Percentiles rank a stretch among this genome's conserved stretches.
phyloP scores from a whole-genome alignment of 1,140 invertebrate species.

The Cyclina sinensis region DNA sequence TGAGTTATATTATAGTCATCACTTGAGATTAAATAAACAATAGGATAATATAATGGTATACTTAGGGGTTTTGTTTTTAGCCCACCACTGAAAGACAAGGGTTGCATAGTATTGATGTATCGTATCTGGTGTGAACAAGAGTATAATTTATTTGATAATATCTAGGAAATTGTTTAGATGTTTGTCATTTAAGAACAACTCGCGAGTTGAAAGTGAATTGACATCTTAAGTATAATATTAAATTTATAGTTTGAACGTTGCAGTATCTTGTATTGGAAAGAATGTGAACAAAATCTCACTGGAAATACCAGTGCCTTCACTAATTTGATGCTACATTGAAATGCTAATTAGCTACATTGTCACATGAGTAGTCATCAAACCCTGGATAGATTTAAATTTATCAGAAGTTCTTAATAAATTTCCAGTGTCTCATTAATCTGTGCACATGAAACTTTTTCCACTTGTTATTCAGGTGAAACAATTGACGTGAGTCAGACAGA shows the following conservation, averaged over 20 bases:
- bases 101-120: background rate
- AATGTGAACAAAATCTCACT: too few species aligned
- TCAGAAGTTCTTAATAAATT: background rate
- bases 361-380: background rate
- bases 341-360: too few species aligned
- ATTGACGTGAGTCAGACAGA: constrained; percentile 2
- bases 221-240: too few species aligned
- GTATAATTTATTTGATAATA: background rate
- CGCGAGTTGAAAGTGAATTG: too few species aligned
- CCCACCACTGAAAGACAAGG: background rate
- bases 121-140: background rate
- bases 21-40: background rate
- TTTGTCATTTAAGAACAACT: too few species aligned
- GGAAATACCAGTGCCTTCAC: background rate
- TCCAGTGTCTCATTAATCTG: background rate
- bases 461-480: background rate
- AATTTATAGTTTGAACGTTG: too few species aligned
- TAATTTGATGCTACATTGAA: background rate
- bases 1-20: background rate
- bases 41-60: background rate
- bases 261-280: too few species aligned
- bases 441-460: background rate
- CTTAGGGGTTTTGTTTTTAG: background rate
- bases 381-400: too few species aligned
- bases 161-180: too few species aligned